Base-by-base conservation (phyloP, 2,113 vertebrate genomes). In the Notarius lentiginosus region DNA sequence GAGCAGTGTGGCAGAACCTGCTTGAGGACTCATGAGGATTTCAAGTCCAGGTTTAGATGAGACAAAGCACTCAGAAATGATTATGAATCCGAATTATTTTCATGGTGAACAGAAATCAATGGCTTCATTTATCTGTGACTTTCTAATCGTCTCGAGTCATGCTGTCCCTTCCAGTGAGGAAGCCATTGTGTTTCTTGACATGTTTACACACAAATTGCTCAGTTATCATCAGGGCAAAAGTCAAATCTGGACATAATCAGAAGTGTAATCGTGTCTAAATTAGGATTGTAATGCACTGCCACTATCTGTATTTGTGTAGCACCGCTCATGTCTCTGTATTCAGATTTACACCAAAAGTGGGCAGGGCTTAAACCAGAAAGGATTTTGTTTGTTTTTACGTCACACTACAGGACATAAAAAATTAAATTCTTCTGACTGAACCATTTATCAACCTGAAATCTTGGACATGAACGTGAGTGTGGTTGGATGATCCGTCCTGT, bases 41-140 rank as follows among this genome's bases (percentile, higher is more conserved):
- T 49, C 12, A 84, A 75, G 17, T 34, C 30, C 66, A 20, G 56
- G 27, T 27, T 60, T 80, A 41, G 83, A 82, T 18, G 5, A 41
- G 41, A 68, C 34, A 58, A 65, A 24, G 82, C 27, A 51, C 60
- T 34, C 49, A 73, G 53, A 49, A 79, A 51, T 79, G 27, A 72
- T 79, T 79, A 83, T 72, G 72, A 83, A 18, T 61, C 20, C 34
- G n/a, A 61, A 86, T 89, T 70, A 18, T 79, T 84, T 83, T n/a
- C 47, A 41, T 11, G 70, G 63, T 58, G 60, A 58, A n/a, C 30
- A 55, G 53, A 63, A 63, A 84, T 66, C 30, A 81, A 55, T 7
- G 12, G 41, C 12, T 73, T 85, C 55, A 85, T 51, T 30, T 30
- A 22, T 15, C 55, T 60, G 30, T 7, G 68, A 5, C 7, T 56